Base-by-base conservation (phyloP, 2,797 vertebrate genomes). In the Arctocebus calabarensis region DNA sequence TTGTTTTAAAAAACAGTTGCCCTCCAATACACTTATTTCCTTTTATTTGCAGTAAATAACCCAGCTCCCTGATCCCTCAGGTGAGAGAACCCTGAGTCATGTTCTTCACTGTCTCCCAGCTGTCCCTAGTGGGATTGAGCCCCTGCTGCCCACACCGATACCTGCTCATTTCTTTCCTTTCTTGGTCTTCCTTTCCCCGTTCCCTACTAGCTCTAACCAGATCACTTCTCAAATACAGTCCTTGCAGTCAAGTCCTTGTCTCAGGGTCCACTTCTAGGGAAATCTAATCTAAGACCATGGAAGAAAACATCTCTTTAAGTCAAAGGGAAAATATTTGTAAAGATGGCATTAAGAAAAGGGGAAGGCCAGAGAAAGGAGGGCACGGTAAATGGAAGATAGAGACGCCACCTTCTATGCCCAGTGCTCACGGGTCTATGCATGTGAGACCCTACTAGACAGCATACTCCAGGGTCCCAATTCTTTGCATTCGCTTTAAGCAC, bases 401-500 rank as follows among this genome's bases (percentile, higher is more conserved):
- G 83, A 82, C 37, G 3, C 20, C 23, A 61, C 17, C 32, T 66
- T 93, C 55, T 73, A 64, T 34, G 37, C 12, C 48, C 22, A 70
- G 29, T 61, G n/a, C 17, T 81, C 52, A 78, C 2, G 66, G 48
- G 22, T 32, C 52, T n/a, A 78, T 68, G 45, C 55, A 66, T 83
- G 20, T 75, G 83, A 94, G 48, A 85, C 70, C 93, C 92, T 83
- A 88, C 40, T 37, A 95, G 34, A 92, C 25, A 64, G 74, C 40
- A 90, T 37, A 68, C 27, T 78, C 88, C 86, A 90, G 68, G 37
- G 37, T 52, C 40, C 27, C 73, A n/a, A 75, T 82, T 93, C 64
- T 89, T 92, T 74, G 20, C 34, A 82, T 87, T 88, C 40, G 19
- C 45, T 94, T 64, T 64, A 94, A 93, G 57, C n/a, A 95, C 7